These are phyloP conservation scores for Acipenser oxyrinchus DNA, from an alignment of 2,797 vertebrate genomes.

Conservation along the genomic window DNA sequence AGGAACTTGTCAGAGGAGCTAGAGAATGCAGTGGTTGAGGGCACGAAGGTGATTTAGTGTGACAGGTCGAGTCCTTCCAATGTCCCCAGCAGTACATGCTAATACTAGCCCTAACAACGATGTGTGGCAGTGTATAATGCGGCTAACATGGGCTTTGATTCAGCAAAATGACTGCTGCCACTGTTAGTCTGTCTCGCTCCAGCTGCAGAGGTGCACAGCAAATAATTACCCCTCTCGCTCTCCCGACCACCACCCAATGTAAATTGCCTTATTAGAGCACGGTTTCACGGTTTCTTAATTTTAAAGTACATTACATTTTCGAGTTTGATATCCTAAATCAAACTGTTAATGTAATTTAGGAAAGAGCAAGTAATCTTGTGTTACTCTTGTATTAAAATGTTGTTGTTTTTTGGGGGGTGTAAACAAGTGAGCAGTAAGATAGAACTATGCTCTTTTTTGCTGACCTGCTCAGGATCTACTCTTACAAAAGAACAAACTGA, in stretches of 20 bases:
- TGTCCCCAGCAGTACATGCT: constrained; percentile 87
- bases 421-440: constrained; percentile 8
- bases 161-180: constrained; percentile 80
- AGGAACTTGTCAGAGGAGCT: constrained; percentile 71
- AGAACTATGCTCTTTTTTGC: no score
- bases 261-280: constrained; percentile 40
- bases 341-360: no score
- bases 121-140: constrained; percentile 70
- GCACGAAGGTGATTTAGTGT: constrained; percentile 80
- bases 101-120: constrained; percentile 83
- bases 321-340: not conserved
- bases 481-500: no score
- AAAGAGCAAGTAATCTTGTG: no score
- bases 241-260: constrained; percentile 48
- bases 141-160: constrained; percentile 74
- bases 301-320: not conserved
- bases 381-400: no score
- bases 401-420: not conserved
- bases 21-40: constrained; percentile 77
- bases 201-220: constrained; percentile 60
- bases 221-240: constrained; percentile 72
- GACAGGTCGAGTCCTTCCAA: constrained; percentile 90
- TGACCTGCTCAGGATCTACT: no score
- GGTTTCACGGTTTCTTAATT: not conserved
- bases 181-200: constrained; percentile 67